Conservation (phyloP, 2,888 invertebrate genomes). For the Dichetophora obliterata region DNA sequence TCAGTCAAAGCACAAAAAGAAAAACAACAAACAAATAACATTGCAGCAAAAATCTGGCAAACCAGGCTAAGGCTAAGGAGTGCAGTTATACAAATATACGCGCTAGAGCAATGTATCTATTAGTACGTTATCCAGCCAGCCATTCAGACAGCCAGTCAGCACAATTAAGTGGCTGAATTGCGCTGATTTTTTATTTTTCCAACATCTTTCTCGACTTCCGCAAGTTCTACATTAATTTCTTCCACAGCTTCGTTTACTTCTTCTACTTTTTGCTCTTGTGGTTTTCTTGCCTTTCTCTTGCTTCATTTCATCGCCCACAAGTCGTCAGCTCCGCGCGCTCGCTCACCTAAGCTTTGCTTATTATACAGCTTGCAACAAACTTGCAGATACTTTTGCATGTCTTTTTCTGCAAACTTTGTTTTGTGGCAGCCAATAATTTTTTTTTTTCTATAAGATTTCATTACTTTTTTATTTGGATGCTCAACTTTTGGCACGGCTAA, state of each 20-base stretch:
- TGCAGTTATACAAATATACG: no score
- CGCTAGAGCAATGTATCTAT: slow-evolving; percentile 11
- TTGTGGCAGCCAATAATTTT: neutral
- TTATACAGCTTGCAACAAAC: slow-evolving; percentile 1
- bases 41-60: neutral
- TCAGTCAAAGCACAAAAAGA: neutral
- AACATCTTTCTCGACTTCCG: neutral
- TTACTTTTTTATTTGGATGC: neutral
- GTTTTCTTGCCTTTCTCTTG: neutral
- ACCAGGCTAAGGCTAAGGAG: neutral
- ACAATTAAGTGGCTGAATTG: slow-evolving; percentile 25
- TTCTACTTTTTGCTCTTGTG: neutral
- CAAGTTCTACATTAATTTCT: neutral
- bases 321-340: neutral
- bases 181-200: slow-evolving; percentile 4
- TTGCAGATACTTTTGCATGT: slow-evolving; percentile 17
- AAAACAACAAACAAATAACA: neutral
- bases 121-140: neutral
- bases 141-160: slow-evolving; percentile 2
- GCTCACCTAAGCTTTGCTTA: neutral
- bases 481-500: neutral
- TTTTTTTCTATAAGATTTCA: neutral
- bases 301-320: neutral
- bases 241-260: neutral
- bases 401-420: neutral